Evolutionary conservation across 2,888 invertebrate species (phyloP).

Genomic region (Phyto melanocephala): DNA sequence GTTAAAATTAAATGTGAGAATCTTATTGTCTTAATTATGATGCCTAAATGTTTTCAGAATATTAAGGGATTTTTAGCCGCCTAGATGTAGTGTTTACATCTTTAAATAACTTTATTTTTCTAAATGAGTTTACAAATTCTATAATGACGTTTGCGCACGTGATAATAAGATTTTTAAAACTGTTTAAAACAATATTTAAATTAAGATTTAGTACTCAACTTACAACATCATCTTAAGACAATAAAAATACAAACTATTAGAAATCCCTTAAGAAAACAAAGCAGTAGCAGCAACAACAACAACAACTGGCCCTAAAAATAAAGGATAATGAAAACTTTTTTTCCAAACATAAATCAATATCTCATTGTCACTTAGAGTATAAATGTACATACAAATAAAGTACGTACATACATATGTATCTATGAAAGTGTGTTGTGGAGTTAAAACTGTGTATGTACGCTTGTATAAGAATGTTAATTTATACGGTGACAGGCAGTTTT

Average conservation of each 20-base stretch:
- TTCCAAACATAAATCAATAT: slow-evolving; percentile 52
- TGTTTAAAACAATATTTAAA: slow-evolving; percentile 27
- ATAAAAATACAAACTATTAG: background rate
- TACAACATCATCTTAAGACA: background rate
- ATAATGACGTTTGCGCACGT: background rate
- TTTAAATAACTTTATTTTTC: slow-evolving; percentile 46
- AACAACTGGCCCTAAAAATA: background rate
- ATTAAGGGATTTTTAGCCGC: background rate
- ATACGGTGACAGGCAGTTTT: background rate
- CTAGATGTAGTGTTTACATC: background rate
- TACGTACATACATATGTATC: background rate
- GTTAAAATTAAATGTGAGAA: no score
- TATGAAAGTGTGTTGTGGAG: slow-evolving; percentile 20
- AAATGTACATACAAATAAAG: no score
- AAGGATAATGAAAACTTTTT: background rate
- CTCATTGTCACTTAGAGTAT: slow-evolving; percentile 29
- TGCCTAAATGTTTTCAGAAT: background rate
- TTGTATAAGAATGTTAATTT: slow-evolving; percentile 14
- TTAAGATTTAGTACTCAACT: background rate
- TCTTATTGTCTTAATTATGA: background rate
- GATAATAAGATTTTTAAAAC: slow-evolving; percentile 21
- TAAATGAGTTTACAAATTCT: slow-evolving; percentile 44
- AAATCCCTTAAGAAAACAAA: slow-evolving; percentile 51
- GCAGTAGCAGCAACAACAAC: background rate
- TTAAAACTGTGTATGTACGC: slow-evolving; percentile 30